Base-by-base conservation (phyloP, 1,140 invertebrate genomes). In the Oscheius sp. region DNA sequence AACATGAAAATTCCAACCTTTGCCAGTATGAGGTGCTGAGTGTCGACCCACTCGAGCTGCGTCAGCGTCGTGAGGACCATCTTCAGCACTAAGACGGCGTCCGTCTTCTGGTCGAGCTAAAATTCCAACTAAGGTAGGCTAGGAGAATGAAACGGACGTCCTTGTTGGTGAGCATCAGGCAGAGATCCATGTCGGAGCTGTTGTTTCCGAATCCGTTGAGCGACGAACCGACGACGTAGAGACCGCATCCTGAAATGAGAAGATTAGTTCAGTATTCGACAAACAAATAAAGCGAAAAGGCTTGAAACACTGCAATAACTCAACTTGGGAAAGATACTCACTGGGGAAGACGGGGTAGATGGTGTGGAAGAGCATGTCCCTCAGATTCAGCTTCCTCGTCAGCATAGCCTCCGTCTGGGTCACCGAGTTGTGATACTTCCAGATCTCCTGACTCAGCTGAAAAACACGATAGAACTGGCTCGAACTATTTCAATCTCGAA, bases 221-320 rank as follows among this genome's bases (percentile, higher is more conserved):
- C 29, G 94, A 97, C 1, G 95, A 98, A 0, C 95, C 95, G 69
- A 97, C 94, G 83, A 98, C 88, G 85, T 92, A 95, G 42, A 98
- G 86, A 64, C 91, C 85, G 79, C 90, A 88, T 88, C 85, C 85
- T 86, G 78, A 29, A 73, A 79, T 28, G 23, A 59, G 29, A 10
- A 1, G 23, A 0, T 18, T 13, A 45, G 18, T 45, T 45, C 23
- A 15, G 18, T 15, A 0, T 23, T 28, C 0, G 55, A 23, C 20
- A 59, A 0, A 15, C 20, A 59, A 15, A 59, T 59, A 23, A 13
- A 0, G 20, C 15, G 23, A 72, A 18, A 49, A 45, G 29, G 29
- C 20, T 62, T 7, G 0, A 69, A 34, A 28, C n/a, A 62, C 20
- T 62, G n/a, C 28, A 10, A 3, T 20, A 59, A 13, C n/a, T 3